Evolutionary conservation across 1,140 invertebrate genomes (phyloP).

Genomic region (Meteorus sp.): DNA sequence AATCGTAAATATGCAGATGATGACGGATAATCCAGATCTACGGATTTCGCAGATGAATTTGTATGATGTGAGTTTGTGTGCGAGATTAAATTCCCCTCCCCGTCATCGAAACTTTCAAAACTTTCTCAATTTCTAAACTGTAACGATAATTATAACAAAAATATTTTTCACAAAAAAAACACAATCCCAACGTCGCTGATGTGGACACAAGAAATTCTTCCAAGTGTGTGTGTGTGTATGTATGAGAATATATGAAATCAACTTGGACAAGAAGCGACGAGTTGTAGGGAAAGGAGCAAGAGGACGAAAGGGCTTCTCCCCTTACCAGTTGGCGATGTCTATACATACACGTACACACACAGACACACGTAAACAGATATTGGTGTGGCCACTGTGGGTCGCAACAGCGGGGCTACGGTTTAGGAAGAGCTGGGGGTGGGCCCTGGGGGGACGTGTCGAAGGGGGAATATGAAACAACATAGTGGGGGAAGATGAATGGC

Average conservation of each 20-base stretch:
- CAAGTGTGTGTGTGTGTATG: slow-evolving; percentile 15
- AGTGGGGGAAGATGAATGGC: slow-evolving; percentile 57
- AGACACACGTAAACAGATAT: too few species aligned
- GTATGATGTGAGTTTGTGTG: too few species aligned
- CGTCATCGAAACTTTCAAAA: slow-evolving; percentile 21
- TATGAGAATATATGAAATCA: slow-evolving; percentile 45
- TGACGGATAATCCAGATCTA: slow-evolving; percentile 51
- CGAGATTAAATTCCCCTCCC: slow-evolving; percentile 48
- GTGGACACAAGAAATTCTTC: slow-evolving; percentile 3
- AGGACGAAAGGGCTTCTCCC: slow-evolving; percentile 42
- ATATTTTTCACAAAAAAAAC: too few species aligned
- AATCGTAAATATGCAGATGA: slow-evolving; percentile 53
- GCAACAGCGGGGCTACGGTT: neutral
- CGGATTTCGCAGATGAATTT: slow-evolving; percentile 42
- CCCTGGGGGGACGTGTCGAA: slow-evolving; percentile 29
- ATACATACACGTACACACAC: too few species aligned
- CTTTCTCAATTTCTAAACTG: too few species aligned
- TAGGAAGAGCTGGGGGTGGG: slow-evolving; percentile 15
- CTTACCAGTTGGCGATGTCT: slow-evolving; percentile 45
- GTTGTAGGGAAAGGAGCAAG: slow-evolving; percentile 32
- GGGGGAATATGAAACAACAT: slow-evolving; percentile 32
- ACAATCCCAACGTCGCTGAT: slow-evolving; percentile 21
- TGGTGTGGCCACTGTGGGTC: slow-evolving; percentile 23
- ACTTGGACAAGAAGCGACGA: slow-evolving; percentile 32
- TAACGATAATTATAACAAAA: slow-evolving; percentile 22